phyloP scores from a whole-genome alignment of 2,888 invertebrate species.

The Alloplasta piceator region DNA sequence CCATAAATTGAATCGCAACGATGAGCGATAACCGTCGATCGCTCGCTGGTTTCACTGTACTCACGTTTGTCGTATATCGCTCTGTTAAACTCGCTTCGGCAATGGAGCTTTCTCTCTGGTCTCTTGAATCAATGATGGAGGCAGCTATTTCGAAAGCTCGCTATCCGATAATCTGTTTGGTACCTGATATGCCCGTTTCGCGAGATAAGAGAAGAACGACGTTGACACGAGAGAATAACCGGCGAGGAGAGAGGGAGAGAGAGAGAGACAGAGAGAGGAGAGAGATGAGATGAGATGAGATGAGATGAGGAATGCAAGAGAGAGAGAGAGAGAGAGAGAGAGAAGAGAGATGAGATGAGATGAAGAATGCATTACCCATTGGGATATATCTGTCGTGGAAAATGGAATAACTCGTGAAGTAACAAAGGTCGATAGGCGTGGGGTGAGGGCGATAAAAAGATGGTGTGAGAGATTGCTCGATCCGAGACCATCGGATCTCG shows the following conservation, averaged over 20 bases:
- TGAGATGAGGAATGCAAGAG: conserved; percentile 57
- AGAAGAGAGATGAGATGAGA: conserved; percentile 37
- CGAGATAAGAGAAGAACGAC: conserved; percentile 29
- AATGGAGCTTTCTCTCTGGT: conserved; percentile 37
- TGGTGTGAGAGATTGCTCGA: conserved; percentile 41
- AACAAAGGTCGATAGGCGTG: conserved; percentile 25
- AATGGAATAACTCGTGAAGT: conserved; percentile 13
- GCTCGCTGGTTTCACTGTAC: too few relatives aligned
- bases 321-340: conserved; percentile 28
- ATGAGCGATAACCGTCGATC: too few relatives aligned
- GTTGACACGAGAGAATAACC: conserved; percentile 8
- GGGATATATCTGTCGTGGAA: conserved; percentile 48
- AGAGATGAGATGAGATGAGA: too few relatives aligned
- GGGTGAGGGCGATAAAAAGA: conserved; percentile 61
- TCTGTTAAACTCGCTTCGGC: conserved; percentile 9
- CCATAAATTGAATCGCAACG: too few relatives aligned
- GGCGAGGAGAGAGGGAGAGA: conserved; percentile 32
- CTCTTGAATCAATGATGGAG: conserved; percentile 75
- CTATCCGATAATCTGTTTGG: conserved; percentile 79
- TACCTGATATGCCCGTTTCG: conserved; percentile 58
- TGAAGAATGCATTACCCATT: conserved; percentile 58
- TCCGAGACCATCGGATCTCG: conserved; percentile 25
- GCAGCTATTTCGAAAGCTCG: conserved; percentile 78
- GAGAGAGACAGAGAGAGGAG: too few relatives aligned
- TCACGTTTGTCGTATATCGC: conserved; percentile 19